Percentiles rank a stretch among this genome's conserved stretches.
phyloP scores from a whole-genome alignment of 2,888 invertebrate species.

The Rotaria socialis region DNA sequence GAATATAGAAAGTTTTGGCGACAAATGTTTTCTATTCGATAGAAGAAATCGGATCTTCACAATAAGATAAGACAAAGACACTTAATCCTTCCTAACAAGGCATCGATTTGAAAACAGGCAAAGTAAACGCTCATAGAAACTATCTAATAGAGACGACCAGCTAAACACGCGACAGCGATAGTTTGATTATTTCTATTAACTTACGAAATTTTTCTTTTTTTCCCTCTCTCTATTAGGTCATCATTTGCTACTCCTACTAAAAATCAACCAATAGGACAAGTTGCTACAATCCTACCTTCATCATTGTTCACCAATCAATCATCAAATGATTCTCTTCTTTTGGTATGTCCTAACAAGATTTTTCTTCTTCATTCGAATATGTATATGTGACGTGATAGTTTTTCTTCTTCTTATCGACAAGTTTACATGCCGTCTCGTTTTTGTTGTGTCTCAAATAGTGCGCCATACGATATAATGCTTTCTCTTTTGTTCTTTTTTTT shows the following conservation, averaged over 20 bases:
- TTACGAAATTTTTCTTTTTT: no score
- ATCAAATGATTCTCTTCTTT: not conserved
- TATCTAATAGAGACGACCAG: no score
- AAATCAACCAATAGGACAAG: not conserved
- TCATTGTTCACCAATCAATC: not conserved
- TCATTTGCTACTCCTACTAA: not conserved
- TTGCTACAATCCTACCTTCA: constrained; percentile 11
- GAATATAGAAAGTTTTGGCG: no score
- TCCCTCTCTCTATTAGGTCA: not conserved
- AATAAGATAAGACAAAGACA: no score
- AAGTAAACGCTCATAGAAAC: no score
- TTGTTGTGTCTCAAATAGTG: not conserved
- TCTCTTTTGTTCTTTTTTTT: constrained; percentile 1
- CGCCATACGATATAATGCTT: not conserved
- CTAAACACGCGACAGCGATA: no score
- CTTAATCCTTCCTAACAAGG: no score
- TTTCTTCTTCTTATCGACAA: not conserved
- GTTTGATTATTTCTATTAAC: no score
- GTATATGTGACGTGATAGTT: not conserved
- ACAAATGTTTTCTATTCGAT: no score
- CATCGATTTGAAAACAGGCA: no score
- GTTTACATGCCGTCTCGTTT: not conserved
- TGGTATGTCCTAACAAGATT: not conserved
- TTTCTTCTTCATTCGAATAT: not conserved
- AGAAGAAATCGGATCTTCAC: no score